Base-by-base conservation (phyloP, 2,888 invertebrate genomes). In the Drosophila peninsularis region DNA sequence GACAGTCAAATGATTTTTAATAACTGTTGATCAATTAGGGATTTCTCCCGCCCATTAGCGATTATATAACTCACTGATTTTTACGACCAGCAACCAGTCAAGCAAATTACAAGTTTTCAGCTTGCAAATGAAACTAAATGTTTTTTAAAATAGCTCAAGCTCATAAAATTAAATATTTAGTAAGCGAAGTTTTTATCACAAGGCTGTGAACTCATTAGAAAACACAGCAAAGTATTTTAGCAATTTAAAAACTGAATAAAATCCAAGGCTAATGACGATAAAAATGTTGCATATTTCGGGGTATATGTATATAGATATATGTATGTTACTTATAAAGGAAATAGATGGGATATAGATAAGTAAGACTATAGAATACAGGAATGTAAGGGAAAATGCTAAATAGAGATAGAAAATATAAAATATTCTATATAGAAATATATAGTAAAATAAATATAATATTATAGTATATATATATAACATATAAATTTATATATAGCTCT, bases 11-110 rank as follows among this genome's bases (percentile, higher is more conserved):
- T 13, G 36, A 37, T 45, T 49, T 54, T 42, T 39, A 32, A 41
- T 49, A 50, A 17, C 19, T 14, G 19, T 24, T 58, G 32, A 62
- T 66, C 65, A 65, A 54, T 65, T 49, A 57, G 32, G 47, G 36
- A 10, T 49, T 66, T 54, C 21, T 13, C 19, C 42, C 24, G 24
- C 21, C 32, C 9, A n/a, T 62, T 57, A 36, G 73, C 63, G 47
- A 19, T 17, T 41, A 27, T 36, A 21, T 14, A 45, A 34, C 62
- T 68, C 49, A 21, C 36, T 57, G 19, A 37, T 55, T 55, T 52
- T 36, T 14, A 55, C 19, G 13, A 13, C 6, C 0, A 13, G 13
- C 42, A 42, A 42, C 21, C 21, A 42, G 7, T 42, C 5, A 19
- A 13, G 5, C 21, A 32, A 32, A 11, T 32, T 11, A 32, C 17